phyloP scores from a whole-genome alignment of 2,113 vertebrate genomes.

The Coreoperca whiteheadi region DNA sequence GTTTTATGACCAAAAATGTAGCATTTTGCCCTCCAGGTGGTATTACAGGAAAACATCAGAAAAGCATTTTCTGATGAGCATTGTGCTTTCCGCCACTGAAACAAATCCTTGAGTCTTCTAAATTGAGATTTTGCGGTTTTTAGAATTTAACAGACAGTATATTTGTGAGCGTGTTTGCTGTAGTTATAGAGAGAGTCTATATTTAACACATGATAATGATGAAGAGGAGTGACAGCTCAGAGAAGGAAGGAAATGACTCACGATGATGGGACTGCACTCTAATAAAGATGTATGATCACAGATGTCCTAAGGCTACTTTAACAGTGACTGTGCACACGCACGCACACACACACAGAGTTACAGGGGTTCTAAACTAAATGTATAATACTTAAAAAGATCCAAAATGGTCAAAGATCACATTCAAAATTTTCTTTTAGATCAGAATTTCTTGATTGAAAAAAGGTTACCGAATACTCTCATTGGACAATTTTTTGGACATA shows the following conservation, averaged over 20 bases:
- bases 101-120: not conserved
- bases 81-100: not conserved
- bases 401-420: not conserved
- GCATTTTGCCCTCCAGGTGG: not conserved
- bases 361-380: not conserved
- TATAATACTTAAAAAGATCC: not conserved
- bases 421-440: not conserved
- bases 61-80: not conserved
- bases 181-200: conserved; percentile 35
- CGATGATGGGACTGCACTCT: conserved; percentile 42
- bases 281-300: conserved; percentile 54
- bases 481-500: not conserved
- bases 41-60: not conserved
- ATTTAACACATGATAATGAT: conserved; percentile 65
- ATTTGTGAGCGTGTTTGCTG: conserved; percentile 20
- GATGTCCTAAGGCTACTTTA: conserved; percentile 44
- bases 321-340: not conserved
- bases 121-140: not conserved
- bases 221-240: conserved; percentile 65
- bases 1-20: not conserved
- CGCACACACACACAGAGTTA: not conserved
- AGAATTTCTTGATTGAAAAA: not conserved
- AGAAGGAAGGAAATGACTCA: conserved; percentile 68
- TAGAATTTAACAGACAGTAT: not conserved
- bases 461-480: not conserved